Evolutionary conservation across 2,888 invertebrate genomes (phyloP), one percentile per base, ranked within the genome.

Genomic region (Lepidocyrtinus sp.): DNA sequence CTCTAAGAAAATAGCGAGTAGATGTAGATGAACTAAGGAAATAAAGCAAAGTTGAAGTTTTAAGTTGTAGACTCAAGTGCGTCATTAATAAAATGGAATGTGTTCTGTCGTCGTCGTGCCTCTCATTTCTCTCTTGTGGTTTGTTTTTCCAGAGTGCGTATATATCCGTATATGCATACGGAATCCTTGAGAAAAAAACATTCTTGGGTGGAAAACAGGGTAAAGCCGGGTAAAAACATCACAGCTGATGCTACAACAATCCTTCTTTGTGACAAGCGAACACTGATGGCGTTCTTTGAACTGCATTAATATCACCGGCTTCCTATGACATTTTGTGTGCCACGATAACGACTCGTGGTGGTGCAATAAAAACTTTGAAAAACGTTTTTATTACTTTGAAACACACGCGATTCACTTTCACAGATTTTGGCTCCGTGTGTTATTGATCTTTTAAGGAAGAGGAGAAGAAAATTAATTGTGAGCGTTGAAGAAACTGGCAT

Each of bases 401-500:
- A 36, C 36, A 12, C 36, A 36, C 36, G 36, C 36, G 36, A 36
- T 36, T 36, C 12, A 7, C 36, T 36, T 36, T 12, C 36, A 7
- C 5, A 36, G 36, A 36, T 36, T 36, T 36, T 36, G 12, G 5
- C 12, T 36, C 12, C 36, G 36, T 36, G 12, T 64, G 46, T 50
- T 72, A 77, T 72, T 77, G 77, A 77, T 72, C 71, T 72, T 36
- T 25, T 25, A 71, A 64, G 50, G 46, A n/a, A n/a, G n/a, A n/a
- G n/a, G 69, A 12, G 70, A 64, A 19, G 64, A 25, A 61, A 72
- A 77, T 77, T 77, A 77, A 77, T 77, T 77, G 77, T 67, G 65
- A 67, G 17, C n/a, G 26, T 71, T 67, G 50, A 25, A 76, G 27
- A 76, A 64, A 64, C 55, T 64, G 70, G 63, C 70, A 26, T 67